A percentile compares a stretch with the other conserved stretches of the same genome.
These are phyloP conservation scores for Steinernema feltiae DNA, from an alignment of 1,140 invertebrate species.

Conservation along the genomic window DNA sequence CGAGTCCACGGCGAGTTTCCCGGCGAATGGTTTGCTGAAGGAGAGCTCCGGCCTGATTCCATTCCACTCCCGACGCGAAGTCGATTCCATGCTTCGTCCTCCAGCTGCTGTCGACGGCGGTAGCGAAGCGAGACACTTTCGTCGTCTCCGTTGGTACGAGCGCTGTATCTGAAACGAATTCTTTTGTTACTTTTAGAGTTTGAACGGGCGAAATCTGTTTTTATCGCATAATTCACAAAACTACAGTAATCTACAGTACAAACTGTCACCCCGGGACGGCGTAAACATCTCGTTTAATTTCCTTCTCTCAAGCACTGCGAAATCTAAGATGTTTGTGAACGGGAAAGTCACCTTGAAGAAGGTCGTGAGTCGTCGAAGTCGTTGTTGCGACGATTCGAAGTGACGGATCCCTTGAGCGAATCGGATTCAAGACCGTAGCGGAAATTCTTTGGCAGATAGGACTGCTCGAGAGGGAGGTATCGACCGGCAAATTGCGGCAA, in stretches of 20 bases:
- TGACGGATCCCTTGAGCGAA: slow-evolving; percentile 24
- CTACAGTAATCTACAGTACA: background rate
- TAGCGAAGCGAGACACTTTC: slow-evolving; percentile 28
- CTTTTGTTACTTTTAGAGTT: too few species aligned
- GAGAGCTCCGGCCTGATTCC: slow-evolving; percentile 25
- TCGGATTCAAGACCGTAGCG: slow-evolving; percentile 52
- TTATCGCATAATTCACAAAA: background rate
- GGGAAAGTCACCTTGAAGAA: background rate
- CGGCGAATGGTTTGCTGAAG: slow-evolving; percentile 23
- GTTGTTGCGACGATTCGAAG: slow-evolving; percentile 24
- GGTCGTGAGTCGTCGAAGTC: slow-evolving; percentile 3
- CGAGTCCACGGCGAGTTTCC: slow-evolving; percentile 21
- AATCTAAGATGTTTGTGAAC: too few species aligned
- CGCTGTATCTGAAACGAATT: slow-evolving; percentile 27
- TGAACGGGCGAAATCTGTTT: background rate
- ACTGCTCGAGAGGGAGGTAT: slow-evolving; percentile 34
- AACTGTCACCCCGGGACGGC: too few species aligned
- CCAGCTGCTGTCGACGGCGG: slow-evolving; percentile 38
- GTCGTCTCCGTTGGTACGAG: slow-evolving; percentile 27
- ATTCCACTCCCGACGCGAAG: slow-evolving; percentile 20
- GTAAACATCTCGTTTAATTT: too few species aligned
- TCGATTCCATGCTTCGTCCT: slow-evolving; percentile 42
- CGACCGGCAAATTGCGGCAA: slow-evolving; percentile 55
- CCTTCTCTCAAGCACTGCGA: too few species aligned
- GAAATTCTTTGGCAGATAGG: slow-evolving; percentile 49